phyloP scores from a whole-genome alignment of 2,888 invertebrate species.

The Malthinus flaveolus region DNA sequence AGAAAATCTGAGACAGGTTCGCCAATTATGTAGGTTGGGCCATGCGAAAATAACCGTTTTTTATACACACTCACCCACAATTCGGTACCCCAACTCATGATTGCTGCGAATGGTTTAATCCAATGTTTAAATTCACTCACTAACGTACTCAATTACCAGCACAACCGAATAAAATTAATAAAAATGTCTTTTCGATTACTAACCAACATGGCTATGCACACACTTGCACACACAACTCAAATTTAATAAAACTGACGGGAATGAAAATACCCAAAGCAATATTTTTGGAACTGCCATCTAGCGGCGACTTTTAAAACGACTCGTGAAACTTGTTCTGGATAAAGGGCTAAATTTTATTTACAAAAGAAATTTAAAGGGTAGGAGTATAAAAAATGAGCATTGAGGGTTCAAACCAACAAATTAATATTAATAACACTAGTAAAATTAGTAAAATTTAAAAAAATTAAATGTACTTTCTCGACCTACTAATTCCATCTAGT shows the following conservation, averaged over 20 bases:
- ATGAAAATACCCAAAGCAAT: conserved; percentile 6
- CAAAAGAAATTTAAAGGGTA: too few species aligned
- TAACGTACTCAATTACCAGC: conserved; percentile 37
- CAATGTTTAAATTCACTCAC: conserved; percentile 41
- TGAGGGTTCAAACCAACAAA: too few species aligned
- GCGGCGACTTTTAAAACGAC: too few species aligned
- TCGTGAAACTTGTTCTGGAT: too few species aligned
- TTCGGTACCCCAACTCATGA: conserved; percentile 57
- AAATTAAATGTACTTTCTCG: too few species aligned
- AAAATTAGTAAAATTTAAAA: too few species aligned
- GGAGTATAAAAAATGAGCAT: too few species aligned
- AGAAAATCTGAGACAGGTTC: conserved; percentile 20
- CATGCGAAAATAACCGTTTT: conserved; percentile 17
- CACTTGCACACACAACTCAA: conserved; percentile 20
- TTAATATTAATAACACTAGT: too few species aligned
- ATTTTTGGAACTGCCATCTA: neutral
- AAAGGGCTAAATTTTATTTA: too few species aligned
- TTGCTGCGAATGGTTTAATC: conserved; percentile 40
- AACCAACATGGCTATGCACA: conserved; percentile 46
- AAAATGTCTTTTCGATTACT: conserved; percentile 42
- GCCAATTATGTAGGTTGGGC: conserved; percentile 30
- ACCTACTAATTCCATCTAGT: too few species aligned
- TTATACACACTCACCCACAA: conserved; percentile 52
- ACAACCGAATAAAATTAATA: conserved; percentile 34
- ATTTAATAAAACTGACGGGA: conserved; percentile 18